Percentiles rank a stretch among this genome's conserved stretches.
Evolutionary conservation across 2,888 invertebrate genomes (phyloP).

Genomic region (Cloeon dipterum): DNA sequence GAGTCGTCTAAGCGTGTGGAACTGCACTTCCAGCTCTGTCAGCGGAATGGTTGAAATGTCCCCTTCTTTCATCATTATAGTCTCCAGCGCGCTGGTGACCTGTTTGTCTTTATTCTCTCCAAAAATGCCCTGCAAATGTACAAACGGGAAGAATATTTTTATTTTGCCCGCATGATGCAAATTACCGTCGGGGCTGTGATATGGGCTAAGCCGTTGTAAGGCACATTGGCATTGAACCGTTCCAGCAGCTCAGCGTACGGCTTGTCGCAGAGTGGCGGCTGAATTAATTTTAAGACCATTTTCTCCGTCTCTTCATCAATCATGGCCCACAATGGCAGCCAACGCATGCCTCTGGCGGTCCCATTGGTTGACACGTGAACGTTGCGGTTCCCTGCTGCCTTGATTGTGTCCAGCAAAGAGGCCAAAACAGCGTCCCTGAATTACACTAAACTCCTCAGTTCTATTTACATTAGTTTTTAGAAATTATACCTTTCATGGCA

Average conservation of each 20-base stretch:
- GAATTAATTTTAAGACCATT: constrained; percentile 60
- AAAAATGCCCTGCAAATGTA: constrained; percentile 65
- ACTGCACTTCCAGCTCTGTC: constrained; percentile 71
- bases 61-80: constrained; percentile 50
- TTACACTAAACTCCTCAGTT: constrained; percentile 7
- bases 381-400: constrained; percentile 91
- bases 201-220: constrained; percentile 91
- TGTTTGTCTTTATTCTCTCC: constrained; percentile 96
- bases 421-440: constrained; percentile 84
- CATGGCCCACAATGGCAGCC: constrained; percentile 70
- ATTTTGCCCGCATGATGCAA: neutral
- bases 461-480: neutral
- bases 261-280: constrained; percentile 36
- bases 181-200: constrained; percentile 88
- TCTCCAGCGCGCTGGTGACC: constrained; percentile 72
- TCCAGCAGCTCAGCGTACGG: constrained; percentile 62
- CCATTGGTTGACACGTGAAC: constrained; percentile 76
- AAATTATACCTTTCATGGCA: constrained; percentile 1
- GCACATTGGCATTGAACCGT: constrained; percentile 91
- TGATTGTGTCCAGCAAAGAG: constrained; percentile 83
- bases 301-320: constrained; percentile 93
- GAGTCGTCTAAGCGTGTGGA: constrained; percentile 77
- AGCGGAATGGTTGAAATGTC: constrained; percentile 32
- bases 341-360: constrained; percentile 65
- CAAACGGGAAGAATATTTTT: neutral